These are phyloP conservation scores for Scomberomorus guttatus DNA, from an alignment of 2,797 vertebrate genomes.

Conservation along the genomic window DNA sequence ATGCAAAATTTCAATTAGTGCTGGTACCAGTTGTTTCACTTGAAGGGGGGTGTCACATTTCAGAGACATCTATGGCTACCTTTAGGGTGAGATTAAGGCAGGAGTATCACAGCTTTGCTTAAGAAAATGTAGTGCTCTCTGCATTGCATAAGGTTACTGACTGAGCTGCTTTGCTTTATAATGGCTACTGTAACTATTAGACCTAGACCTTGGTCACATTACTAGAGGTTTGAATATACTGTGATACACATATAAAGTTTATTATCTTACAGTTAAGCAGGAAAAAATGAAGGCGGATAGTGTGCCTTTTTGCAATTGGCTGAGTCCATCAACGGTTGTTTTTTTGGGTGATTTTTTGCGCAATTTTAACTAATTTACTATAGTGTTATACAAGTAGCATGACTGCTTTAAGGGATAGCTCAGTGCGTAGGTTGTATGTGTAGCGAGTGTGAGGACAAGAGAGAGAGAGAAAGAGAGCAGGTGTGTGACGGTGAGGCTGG, in stretches of 20 bases:
- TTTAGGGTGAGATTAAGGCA: constrained; percentile 78
- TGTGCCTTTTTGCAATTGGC: too few species aligned
- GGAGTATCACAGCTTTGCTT: constrained; percentile 58
- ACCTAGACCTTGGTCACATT: background rate
- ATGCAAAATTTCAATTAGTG: constrained; percentile 92
- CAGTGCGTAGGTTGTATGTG: too few species aligned
- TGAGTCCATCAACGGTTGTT: too few species aligned
- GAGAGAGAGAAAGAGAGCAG: too few species aligned
- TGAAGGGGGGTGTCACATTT: constrained; percentile 82
- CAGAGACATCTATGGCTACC: constrained; percentile 78
- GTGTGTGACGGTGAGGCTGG: too few species aligned
- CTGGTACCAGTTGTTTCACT: constrained; percentile 90
- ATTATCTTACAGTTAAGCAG: constrained; percentile 13
- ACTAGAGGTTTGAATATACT: background rate
- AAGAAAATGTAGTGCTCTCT: constrained; percentile 36
- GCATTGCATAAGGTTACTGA: constrained; percentile 43
- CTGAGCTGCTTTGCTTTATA: constrained; percentile 17
- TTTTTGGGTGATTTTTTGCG: too few species aligned
- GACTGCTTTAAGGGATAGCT: too few species aligned
- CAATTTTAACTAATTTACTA: too few species aligned
- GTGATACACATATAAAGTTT: background rate
- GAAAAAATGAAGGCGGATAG: background rate
- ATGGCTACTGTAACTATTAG: background rate
- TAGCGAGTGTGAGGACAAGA: too few species aligned
- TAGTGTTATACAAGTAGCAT: too few species aligned